Percentiles rank a stretch among this genome's conserved stretches.
These are phyloP conservation scores for Sphenopsis melanotis DNA, from an alignment of 2,797 vertebrate genomes.

Conservation along the genomic window DNA sequence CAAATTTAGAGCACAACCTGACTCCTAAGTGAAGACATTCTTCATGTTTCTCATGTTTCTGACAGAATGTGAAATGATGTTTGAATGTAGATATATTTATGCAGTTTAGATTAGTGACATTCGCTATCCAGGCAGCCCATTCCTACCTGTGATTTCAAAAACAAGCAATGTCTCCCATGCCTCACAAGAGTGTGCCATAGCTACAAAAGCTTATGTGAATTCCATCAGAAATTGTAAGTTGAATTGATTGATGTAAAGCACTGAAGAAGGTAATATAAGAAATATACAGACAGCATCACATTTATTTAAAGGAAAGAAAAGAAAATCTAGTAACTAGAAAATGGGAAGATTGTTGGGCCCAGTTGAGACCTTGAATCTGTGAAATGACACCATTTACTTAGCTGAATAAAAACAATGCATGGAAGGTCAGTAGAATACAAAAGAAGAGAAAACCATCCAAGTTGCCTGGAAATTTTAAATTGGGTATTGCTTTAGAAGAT, in stretches of 20 bases:
- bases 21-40: not conserved
- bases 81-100: not conserved
- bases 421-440: not conserved
- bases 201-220: not conserved
- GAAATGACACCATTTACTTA: not conserved
- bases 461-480: not conserved
- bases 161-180: not conserved
- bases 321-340: rapidly evolving
- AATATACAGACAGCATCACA: not conserved
- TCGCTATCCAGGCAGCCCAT: not conserved
- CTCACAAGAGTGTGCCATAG: not conserved
- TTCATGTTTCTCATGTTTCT: not conserved
- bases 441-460: not conserved
- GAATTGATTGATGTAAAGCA: not conserved
- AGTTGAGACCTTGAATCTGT: not conserved
- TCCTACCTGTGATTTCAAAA: not conserved
- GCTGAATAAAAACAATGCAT: not conserved
- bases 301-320: not conserved
- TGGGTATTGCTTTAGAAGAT: not conserved
- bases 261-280: not conserved
- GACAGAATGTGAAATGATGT: not conserved
- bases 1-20: not conserved
- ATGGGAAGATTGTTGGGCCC: not conserved
- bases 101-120: not conserved
- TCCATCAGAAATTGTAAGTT: not conserved